Percentiles rank a stretch among this genome's conserved stretches.
These are phyloP conservation scores for Julus scanicus DNA, from an alignment of 2,888 invertebrate species.

Conservation along the genomic window DNA sequence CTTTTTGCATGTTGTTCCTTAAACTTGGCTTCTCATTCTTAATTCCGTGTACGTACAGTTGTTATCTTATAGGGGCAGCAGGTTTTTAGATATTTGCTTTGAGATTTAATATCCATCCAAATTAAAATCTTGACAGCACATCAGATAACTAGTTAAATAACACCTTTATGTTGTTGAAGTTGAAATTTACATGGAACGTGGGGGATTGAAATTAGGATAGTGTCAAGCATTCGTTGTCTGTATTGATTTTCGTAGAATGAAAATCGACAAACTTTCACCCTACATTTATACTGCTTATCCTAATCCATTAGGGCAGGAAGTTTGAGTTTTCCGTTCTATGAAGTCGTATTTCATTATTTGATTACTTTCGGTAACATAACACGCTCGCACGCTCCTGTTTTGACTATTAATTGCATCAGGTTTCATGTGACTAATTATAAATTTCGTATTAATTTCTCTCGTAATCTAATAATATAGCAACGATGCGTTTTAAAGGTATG, in stretches of 20 bases:
- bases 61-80: no score
- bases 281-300: neutral
- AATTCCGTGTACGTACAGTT: no score
- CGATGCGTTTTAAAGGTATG: conserved; percentile 15
- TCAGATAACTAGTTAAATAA: no score
- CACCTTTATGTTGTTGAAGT: neutral
- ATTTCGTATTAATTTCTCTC: neutral
- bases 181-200: neutral
- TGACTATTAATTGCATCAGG: neutral
- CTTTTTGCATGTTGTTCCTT: no score
- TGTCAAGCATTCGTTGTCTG: neutral
- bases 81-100: no score
- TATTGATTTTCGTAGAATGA: neutral
- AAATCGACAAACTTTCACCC: neutral
- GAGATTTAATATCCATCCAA: no score
- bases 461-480: neutral
- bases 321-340: neutral
- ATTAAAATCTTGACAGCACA: no score
- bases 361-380: neutral
- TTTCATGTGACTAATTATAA: neutral
- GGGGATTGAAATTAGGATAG: neutral
- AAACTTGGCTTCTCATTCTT: no score
- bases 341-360: neutral
- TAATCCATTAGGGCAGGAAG: neutral
- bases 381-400: neutral